Evolutionary conservation across 2,797 vertebrate species (phyloP).

Genomic region (Chloroceryle amazona): DNA sequence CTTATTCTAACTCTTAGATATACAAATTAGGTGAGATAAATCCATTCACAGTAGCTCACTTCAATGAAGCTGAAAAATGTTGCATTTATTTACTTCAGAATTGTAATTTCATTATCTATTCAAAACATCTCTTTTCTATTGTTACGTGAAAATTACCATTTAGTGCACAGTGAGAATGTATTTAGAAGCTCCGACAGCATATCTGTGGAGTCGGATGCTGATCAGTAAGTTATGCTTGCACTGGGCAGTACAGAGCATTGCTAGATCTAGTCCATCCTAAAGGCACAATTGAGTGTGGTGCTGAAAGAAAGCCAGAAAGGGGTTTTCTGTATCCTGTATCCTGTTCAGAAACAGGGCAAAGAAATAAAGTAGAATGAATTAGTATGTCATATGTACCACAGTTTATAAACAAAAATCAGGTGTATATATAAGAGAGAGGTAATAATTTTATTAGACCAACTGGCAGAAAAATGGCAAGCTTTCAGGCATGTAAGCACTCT

Average conservation of each 20-base stretch:
- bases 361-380: neutral
- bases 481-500: neutral
- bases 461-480: neutral
- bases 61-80: neutral
- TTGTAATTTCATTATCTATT: neutral
- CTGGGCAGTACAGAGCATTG: neutral
- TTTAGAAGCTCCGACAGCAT: neutral
- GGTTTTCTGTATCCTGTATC: neutral
- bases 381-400: neutral
- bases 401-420: neutral
- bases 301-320: neutral
- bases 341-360: neutral
- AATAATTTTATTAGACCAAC: neutral
- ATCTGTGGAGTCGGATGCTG: neutral
- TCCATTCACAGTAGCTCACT: neutral
- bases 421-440: neutral
- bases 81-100: slow-evolving; percentile 14
- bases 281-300: neutral
- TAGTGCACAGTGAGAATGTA: neutral
- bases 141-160: neutral
- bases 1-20: neutral
- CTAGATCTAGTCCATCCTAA: neutral
- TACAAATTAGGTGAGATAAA: neutral
- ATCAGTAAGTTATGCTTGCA: neutral
- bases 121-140: slow-evolving; percentile 32